Base-by-base conservation (phyloP, 1,140 invertebrate genomes). In the Drosophila pseudoobscura region DNA sequence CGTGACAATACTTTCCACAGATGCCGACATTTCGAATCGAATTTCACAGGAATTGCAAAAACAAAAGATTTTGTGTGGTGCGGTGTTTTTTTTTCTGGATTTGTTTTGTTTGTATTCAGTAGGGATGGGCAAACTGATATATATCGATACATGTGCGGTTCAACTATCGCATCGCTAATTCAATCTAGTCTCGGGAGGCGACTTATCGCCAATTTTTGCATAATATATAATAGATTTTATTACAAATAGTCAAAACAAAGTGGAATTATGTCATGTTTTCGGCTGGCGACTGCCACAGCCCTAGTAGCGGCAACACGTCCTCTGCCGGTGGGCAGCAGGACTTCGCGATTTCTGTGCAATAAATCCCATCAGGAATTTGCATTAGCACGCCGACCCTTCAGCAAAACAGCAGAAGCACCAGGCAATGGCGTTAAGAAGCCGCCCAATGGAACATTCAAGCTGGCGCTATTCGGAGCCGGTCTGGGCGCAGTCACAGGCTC, bases 381-480 rank as follows among this genome's bases (percentile, higher is more conserved):
- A 52, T 56, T 60, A n/a, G 46, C 35, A 24, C 61, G 72, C 35
- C 85, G 84, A 3, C 63, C 74, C 13, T 74, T 84, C 6, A 13
- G 63, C 84, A 1, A 43, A 68, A 43, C 20, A 61, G 17, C 65
- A 20, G 3, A 17, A 22, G 7, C 43, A 49, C 11, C 9, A 22
- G 47, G 60, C 22, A 52, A 39, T n/a, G 29, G 35, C n/a, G 62
- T 52, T 15, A 66, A 72, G 13, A 71, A 83, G 46, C 29, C 78
- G 1, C 35, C 78, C 2, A 63, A 60, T 52, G 79, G 89, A 31
- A 85, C 92, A 22, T 84, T 94, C 0, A 94, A 93, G 69, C 70
- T 93, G 24, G 92, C 92, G 39, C 39, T 94, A 13, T 69, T 93
- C 35, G 94, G 94, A 17, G 89, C 93, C 2, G 90, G 90, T n/a